Evolutionary conservation across 2,888 invertebrate genomes (phyloP), one percentile per base, ranked within the genome.

Genomic region (Scaptomyza caliginosa): DNA sequence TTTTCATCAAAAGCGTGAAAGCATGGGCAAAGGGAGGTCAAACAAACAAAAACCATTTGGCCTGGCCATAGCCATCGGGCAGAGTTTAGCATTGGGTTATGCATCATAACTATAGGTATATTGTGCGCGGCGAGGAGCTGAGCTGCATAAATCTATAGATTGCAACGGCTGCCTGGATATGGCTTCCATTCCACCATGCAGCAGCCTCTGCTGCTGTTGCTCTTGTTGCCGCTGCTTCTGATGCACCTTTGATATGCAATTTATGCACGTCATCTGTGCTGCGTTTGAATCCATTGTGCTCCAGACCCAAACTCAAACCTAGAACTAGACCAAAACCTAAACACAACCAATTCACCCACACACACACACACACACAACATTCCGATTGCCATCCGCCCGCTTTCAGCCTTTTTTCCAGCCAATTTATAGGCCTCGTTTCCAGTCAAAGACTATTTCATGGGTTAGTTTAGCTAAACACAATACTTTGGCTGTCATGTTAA

Each of bases 181-280:
- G 62, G 46, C 40, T 58, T 17, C 48, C 16, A 28, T 36, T 34
- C 8, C 34, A 32, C 8, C 34, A 32, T 51, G 40, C 34, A 46
- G 48, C 52, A 42, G 58, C 51, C 55, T n/a, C 39, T 13, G 28
- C 36, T 55, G 49, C 38, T 50, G 36, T 43, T 45, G 55, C 36
- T 26, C 11, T 19, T 57, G 54, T 23, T 48, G 50, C 32, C 38
- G 49, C 48, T 34, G 56, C 42, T 57, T 51, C 67, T 71, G 80
- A 70, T 73, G 80, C 86, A 83, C 83, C 86, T 83, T 83, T 83
- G 81, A 86, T 81, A 81, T 86, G 83, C 83, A 84, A 84, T 84
- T 84, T 86, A 84, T 84, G 81, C 77, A 81, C 78, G 75, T 79
- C 83, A 84, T 77, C 86, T 80, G 69, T 48, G 70, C 72, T 63